These are phyloP conservation scores for Caenorhabditis sp. DNA, from an alignment of 2,888 invertebrate genomes.

Conservation along the genomic window DNA sequence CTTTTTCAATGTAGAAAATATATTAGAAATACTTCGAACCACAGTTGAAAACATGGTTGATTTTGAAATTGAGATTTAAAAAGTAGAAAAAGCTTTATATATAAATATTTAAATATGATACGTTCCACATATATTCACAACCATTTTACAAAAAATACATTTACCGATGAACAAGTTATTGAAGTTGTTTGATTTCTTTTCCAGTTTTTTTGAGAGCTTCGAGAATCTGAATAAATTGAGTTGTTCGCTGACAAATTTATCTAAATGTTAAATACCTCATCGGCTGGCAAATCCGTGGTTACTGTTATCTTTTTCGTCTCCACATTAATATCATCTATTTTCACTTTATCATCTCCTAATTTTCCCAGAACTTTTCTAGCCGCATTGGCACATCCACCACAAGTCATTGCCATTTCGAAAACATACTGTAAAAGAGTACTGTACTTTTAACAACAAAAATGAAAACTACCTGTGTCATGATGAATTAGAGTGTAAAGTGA, in stretches of 20 bases:
- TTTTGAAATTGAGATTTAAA: too few species aligned
- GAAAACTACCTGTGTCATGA: not conserved
- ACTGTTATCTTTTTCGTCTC: slow-evolving; percentile 71
- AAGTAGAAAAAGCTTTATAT: too few species aligned
- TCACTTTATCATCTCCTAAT: slow-evolving; percentile 75
- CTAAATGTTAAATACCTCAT: slow-evolving; percentile 44
- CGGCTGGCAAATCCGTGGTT: slow-evolving; percentile 70
- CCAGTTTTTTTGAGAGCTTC: slow-evolving; percentile 73
- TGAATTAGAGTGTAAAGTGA: not conserved
- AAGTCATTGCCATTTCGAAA: slow-evolving; percentile 91
- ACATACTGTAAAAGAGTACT: slow-evolving; percentile 71
- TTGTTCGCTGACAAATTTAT: too few species aligned
- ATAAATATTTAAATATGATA: not conserved
- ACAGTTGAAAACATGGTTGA: too few species aligned
- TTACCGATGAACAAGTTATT: slow-evolving; percentile 12
- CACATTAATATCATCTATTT: slow-evolving; percentile 71
- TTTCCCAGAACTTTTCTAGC: slow-evolving; percentile 86
- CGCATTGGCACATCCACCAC: slow-evolving; percentile 88
- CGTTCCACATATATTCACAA: slow-evolving; percentile 2
- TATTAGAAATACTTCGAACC: too few species aligned
- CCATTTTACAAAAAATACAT: too few species aligned
- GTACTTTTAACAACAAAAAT: not conserved
- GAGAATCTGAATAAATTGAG: slow-evolving; percentile 34
- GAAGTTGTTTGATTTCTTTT: slow-evolving; percentile 65
- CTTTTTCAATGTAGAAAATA: too few species aligned